Evolutionary conservation across 1,140 invertebrate species (phyloP), one percentile per base, ranked within the genome.

Genomic region (Neodiprion lecontei): DNA sequence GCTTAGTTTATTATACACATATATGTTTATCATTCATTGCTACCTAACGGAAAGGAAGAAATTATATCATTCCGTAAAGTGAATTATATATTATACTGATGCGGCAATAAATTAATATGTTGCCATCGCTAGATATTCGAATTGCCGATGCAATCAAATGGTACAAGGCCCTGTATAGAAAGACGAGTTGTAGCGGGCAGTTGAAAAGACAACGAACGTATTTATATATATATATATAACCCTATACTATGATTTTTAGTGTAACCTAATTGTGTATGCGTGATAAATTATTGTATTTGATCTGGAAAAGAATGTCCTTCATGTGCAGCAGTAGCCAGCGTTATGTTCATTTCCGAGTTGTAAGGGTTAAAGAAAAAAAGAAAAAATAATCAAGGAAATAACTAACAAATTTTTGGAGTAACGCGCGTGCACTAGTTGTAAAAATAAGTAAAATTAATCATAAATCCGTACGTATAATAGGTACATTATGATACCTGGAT

Each of bases 61-160:
- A 40, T 40, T 40, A 40, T 40, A 40, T 40, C 28, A 40, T 40
- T 5, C 28, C 28, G 28, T 40, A 40, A 40, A 40, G 28, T 40
- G 28, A 40, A 40, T 40, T 40, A 40, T 40, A 40, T 40, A 40
- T 40, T 61, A 61, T 61, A 61, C n/a, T 61, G 53, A 12, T 17
- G n/a, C n/a, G 11, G 53, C 53, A 61, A 40, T 40, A 40, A 14
- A 61, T 40, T 40, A 40, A 40, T 40, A 40, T 40, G 28, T 40
- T 40, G 76, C 76, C 78, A 76, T 76, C 53, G 72, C 74, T 78
- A 77, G 9, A 40, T 40, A 78, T 80, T 82, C 76, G 85, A 87
- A 88, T 87, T 88, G 85, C 86, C 78, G 75, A 80, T 85, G 84
- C 85, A 87, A 87, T 87, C 85, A 86, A 83, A 79, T 76, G 78